phyloP scores from a whole-genome alignment of 1,140 invertebrate genomes.

The Macrotrachela quadricornifera region DNA sequence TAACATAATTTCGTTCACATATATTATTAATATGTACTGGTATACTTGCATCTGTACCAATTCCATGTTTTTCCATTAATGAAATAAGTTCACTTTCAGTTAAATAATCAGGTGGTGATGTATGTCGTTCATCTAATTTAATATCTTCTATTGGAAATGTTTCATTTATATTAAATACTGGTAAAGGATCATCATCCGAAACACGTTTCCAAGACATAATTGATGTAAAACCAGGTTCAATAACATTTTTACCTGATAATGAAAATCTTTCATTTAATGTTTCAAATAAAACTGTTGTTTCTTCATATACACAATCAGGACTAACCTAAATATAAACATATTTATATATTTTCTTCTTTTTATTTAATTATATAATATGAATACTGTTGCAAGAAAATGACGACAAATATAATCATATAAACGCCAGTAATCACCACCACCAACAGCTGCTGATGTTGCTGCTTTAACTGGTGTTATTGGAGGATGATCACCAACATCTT shows the following conservation, averaged over 20 bases:
- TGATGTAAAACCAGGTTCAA: slow-evolving; percentile 76
- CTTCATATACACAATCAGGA: slow-evolving; percentile 61
- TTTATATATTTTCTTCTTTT: too few relatives aligned
- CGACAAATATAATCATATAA: slow-evolving; percentile 88
- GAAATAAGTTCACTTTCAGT: slow-evolving; percentile 95
- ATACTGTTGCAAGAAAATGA: slow-evolving; percentile 78
- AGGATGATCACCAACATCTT: slow-evolving; percentile 91
- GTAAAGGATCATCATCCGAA: too few relatives aligned
- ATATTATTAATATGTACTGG: slow-evolving; percentile 99
- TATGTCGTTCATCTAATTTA: slow-evolving; percentile 66
- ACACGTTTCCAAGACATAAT: slow-evolving; percentile 63
- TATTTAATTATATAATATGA: slow-evolving; percentile 10
- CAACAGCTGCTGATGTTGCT: slow-evolving; percentile 50
- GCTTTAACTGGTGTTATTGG: slow-evolving; percentile 89
- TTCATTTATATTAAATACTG: slow-evolving; percentile 55
- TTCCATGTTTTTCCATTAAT: slow-evolving; percentile 96
- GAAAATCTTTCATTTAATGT: slow-evolving; percentile 67
- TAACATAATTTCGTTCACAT: slow-evolving; percentile 86
- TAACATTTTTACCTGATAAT: slow-evolving; percentile 54
- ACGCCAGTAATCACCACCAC: slow-evolving; percentile 76
- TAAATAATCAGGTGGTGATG: slow-evolving; percentile 80
- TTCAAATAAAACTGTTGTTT: slow-evolving; percentile 51
- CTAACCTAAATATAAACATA: slow-evolving; percentile 35
- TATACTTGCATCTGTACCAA: slow-evolving; percentile 94
- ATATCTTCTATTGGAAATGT: slow-evolving; percentile 31